phyloP scores from a whole-genome alignment of 2,797 vertebrate genomes.

The Natrix natrix region DNA sequence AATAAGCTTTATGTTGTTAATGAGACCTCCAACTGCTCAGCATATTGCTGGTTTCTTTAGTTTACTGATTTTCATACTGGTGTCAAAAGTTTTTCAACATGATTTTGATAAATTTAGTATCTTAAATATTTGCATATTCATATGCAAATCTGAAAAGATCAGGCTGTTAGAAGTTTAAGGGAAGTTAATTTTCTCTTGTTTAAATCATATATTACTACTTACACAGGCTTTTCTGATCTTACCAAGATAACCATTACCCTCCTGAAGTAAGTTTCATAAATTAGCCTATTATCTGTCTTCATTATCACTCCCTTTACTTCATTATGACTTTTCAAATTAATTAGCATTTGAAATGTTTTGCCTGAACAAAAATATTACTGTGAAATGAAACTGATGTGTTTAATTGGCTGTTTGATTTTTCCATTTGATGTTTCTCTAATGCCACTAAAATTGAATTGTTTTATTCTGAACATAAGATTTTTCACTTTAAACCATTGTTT shows the following conservation, averaged over 20 bases:
- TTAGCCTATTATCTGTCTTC: background rate
- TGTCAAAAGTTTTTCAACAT: background rate
- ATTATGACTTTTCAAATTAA: background rate
- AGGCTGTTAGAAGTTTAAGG: background rate
- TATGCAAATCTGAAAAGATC: background rate
- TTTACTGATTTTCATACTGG: background rate
- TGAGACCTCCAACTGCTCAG: background rate
- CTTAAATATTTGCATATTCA: background rate
- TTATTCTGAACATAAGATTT: background rate
- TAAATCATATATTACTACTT: background rate
- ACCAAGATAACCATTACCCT: background rate
- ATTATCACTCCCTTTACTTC: background rate
- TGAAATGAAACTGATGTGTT: background rate
- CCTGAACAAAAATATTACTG: background rate
- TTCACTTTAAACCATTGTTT: background rate
- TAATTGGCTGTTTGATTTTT: background rate
- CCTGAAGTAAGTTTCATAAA: background rate
- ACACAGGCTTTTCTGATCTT: background rate
- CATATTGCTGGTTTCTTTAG: background rate
- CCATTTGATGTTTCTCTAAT: background rate
- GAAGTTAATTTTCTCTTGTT: background rate
- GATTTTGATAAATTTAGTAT: background rate
- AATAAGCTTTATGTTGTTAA: background rate
- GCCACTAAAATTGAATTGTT: background rate
- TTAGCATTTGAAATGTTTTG: background rate